Conservation (phyloP, 2,888 invertebrate species). For the Heterodera filipjevi region DNA sequence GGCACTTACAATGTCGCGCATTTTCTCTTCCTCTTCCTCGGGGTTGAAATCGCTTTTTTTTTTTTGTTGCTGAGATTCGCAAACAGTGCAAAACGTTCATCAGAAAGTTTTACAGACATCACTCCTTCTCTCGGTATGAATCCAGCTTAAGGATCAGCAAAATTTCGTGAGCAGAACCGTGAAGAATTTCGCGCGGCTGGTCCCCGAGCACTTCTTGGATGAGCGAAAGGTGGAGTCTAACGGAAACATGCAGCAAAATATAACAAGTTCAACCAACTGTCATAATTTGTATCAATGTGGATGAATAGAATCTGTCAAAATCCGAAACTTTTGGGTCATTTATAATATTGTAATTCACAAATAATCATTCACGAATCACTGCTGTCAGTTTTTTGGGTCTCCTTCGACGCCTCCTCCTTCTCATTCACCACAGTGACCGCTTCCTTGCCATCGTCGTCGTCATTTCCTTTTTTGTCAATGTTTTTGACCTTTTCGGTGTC, state of each 20-base stretch:
- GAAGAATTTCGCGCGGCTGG: slow-evolving; percentile 78
- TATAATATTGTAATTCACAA: too few relatives aligned
- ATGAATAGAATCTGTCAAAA: too few relatives aligned
- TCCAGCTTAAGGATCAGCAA: slow-evolving; percentile 92
- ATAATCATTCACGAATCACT: too few relatives aligned
- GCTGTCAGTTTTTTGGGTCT: too few relatives aligned
- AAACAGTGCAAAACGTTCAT: slow-evolving; percentile 88
- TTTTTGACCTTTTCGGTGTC: too few relatives aligned
- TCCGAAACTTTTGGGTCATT: too few relatives aligned
- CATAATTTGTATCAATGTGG: slow-evolving; percentile 17
- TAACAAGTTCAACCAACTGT: too few relatives aligned
- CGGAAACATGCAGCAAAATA: too few relatives aligned
- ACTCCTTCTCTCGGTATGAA: slow-evolving; percentile 84
- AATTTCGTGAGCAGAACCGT: slow-evolving; percentile 99
- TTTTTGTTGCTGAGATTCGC: slow-evolving; percentile 96
- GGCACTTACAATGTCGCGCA: slow-evolving; percentile 25
- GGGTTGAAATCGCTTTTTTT: slow-evolving; percentile 89
- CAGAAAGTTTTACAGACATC: slow-evolving; percentile 80
- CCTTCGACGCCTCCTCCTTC: too few relatives aligned
- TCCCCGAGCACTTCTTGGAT: slow-evolving; percentile 96
- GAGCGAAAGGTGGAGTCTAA: slow-evolving; percentile 87
- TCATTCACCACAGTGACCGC: too few relatives aligned
- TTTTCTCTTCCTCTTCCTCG: slow-evolving; percentile 36
- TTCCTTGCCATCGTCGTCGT: too few relatives aligned
- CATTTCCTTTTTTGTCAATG: too few relatives aligned